A percentile compares a stretch with the other conserved stretches of the same genome.
Evolutionary conservation across 2,888 invertebrate genomes (phyloP).

Genomic region (Nomada fucata): DNA sequence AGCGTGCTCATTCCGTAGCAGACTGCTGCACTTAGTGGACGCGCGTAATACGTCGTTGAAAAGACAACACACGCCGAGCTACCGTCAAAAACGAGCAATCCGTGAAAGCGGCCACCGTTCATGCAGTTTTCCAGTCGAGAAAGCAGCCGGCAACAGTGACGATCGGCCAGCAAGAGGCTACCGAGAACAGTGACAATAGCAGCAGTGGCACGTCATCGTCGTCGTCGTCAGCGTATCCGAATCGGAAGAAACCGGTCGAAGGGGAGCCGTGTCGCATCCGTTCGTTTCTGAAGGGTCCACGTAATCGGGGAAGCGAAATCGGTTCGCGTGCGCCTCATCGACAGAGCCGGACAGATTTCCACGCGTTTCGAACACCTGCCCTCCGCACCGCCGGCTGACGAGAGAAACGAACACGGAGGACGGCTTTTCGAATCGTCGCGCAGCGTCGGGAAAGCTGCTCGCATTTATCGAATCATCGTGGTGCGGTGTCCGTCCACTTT

Average conservation of each 20-base stretch:
- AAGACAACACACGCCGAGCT: slow-evolving; percentile 56
- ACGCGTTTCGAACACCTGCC: neutral
- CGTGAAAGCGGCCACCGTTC: slow-evolving; percentile 67
- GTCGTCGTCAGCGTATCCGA: neutral
- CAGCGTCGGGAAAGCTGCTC: neutral
- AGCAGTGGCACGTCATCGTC: slow-evolving; percentile 3
- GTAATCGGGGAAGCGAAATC: neutral
- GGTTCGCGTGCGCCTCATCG: neutral
- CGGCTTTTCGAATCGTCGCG: no score
- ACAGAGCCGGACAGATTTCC: neutral
- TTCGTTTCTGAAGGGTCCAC: neutral
- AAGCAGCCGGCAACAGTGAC: slow-evolving; percentile 17
- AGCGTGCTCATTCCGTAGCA: slow-evolving; percentile 82
- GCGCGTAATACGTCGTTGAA: slow-evolving; percentile 58
- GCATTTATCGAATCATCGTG: slow-evolving; percentile 3
- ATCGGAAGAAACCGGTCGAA: neutral
- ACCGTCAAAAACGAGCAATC: slow-evolving; percentile 15
- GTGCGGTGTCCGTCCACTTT: slow-evolving; percentile 23
- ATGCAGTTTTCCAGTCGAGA: slow-evolving; percentile 73
- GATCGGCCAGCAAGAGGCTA: neutral
- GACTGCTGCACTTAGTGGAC: slow-evolving; percentile 78
- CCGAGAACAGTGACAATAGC: neutral
- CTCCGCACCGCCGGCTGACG: neutral
- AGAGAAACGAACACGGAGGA: neutral
- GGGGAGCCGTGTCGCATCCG: neutral